Evolutionary conservation across 1,140 invertebrate genomes (phyloP), one percentile per base, ranked within the genome.

Genomic region (Zaprionus inermis): DNA sequence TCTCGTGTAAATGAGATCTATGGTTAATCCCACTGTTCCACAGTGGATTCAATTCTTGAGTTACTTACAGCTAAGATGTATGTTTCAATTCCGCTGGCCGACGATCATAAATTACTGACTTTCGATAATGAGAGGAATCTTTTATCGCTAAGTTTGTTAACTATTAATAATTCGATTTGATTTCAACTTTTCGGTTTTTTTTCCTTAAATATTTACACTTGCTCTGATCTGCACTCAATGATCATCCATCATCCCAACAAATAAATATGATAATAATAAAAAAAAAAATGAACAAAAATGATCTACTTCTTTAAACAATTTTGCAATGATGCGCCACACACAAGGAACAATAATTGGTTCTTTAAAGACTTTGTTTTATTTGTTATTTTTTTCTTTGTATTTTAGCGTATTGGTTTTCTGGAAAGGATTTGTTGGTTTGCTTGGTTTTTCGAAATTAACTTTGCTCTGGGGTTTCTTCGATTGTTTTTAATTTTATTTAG

Each of bases 401-500:
- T 70, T 54, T 52, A 64, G 30, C 46, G 38, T 55, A 64, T 76
- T 59, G 78, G 74, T 72, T 78, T 79, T 91, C 71, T 81, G 81
- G 68, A 90, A 90, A 90, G 72, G 72, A 78, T 82, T 72, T 72
- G 66, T 68, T 82, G 71, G 72, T 82, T 82, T 72, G 71, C 65
- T 71, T 81, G 70, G 65, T 32, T 65, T 74, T 66, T 74, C 55
- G 49, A 78, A 85, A 78, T 81, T 72, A 75, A 71, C 67, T 80
- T 80, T 76, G 65, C 71, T 74, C 72, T 80, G 66, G 72, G 66
- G 72, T 80, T 76, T 79, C 66, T 64, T 86, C 72, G 88, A 83
- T 89, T 80, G 79, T 88, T 72, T 79, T 89, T 91, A 91, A 91
- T 92, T 92, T 92, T 91, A 91, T 92, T 92, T 91, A 92, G 89